phyloP scores from a whole-genome alignment of 30 jellyfish, hydroid and myxozoan genomes.

The Hydra vulgaris region DNA sequence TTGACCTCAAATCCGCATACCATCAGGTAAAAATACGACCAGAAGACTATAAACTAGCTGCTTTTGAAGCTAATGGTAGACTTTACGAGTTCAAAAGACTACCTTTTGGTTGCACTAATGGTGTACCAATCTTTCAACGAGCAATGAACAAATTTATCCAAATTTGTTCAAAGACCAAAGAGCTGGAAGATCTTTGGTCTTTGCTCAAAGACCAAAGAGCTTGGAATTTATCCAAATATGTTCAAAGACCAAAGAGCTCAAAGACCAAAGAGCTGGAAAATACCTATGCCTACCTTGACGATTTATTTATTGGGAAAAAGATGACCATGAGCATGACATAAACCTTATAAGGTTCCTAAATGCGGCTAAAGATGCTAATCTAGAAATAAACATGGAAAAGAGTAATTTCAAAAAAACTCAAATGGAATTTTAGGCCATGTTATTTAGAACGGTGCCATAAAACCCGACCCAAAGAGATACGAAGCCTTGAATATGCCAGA shows the following conservation, averaged over 20 bases:
- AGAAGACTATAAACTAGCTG: conserved; percentile 30
- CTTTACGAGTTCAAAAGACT: conserved; percentile 41
- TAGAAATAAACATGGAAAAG: neutral
- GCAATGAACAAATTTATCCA: conserved; percentile 26
- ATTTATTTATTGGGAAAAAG: conserved; percentile 21
- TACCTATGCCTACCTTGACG: conserved; percentile 31
- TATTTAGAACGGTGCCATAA: conserved; percentile 10
- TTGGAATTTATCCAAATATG: too few relatives aligned
- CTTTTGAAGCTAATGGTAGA: conserved; percentile 30
- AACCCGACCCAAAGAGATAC: conserved; percentile 37
- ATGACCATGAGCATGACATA: conserved; percentile 26
- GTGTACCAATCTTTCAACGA: conserved; percentile 43
- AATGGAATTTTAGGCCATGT: conserved; percentile 6
- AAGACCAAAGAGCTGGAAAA: too few relatives aligned
- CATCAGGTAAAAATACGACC: conserved; percentile 19
- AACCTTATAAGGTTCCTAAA: conserved; percentile 7
- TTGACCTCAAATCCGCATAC: conserved; percentile 36
- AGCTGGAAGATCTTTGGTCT: too few relatives aligned
- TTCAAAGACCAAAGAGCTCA: too few relatives aligned
- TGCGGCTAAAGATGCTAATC: conserved; percentile 17
- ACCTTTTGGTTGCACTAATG: conserved; percentile 54
- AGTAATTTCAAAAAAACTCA: neutral
- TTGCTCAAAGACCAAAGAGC: too few relatives aligned
- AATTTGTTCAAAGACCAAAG: too few relatives aligned
- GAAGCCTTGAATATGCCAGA: conserved; percentile 36